Conservation (phyloP, 2,888 invertebrate species). For the Rhabditoides inermis region DNA sequence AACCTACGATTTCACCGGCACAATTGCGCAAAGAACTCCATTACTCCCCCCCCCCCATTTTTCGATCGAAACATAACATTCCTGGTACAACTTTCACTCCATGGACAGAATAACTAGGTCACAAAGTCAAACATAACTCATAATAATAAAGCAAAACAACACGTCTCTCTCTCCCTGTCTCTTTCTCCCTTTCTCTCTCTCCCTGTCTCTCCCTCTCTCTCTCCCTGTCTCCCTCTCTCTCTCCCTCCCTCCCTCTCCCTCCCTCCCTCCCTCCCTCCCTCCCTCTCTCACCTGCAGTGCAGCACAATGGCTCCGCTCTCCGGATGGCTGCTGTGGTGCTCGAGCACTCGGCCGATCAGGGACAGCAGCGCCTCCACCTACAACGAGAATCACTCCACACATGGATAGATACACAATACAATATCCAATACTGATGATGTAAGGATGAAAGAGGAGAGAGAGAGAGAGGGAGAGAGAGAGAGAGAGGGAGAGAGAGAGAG, state of each 20-base stretch:
- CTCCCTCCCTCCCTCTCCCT: conserved; percentile 3
- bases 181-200: neutral
- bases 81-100: too few species aligned
- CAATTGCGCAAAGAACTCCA: neutral
- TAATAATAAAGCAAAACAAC: too few species aligned
- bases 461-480: too few species aligned
- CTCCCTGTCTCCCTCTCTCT: conserved; percentile 2
- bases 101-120: too few species aligned
- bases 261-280: neutral
- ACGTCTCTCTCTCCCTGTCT: conserved; percentile 2
- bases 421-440: too few species aligned
- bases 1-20: neutral
- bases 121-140: too few species aligned
- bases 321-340: conserved; percentile 37
- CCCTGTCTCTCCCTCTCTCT: neutral
- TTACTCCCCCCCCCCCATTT: too few species aligned
- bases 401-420: too few species aligned
- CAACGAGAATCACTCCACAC: too few species aligned
- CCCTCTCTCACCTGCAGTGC: conserved; percentile 67
- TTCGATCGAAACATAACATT: too few species aligned
- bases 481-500: too few species aligned
- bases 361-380: conserved; percentile 51
- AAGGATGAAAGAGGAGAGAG: too few species aligned
- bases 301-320: conserved; percentile 75
- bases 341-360: conserved; percentile 64